These are phyloP conservation scores for Callosobruchus maculatus DNA, from an alignment of 2,888 invertebrate species.

Conservation along the genomic window DNA sequence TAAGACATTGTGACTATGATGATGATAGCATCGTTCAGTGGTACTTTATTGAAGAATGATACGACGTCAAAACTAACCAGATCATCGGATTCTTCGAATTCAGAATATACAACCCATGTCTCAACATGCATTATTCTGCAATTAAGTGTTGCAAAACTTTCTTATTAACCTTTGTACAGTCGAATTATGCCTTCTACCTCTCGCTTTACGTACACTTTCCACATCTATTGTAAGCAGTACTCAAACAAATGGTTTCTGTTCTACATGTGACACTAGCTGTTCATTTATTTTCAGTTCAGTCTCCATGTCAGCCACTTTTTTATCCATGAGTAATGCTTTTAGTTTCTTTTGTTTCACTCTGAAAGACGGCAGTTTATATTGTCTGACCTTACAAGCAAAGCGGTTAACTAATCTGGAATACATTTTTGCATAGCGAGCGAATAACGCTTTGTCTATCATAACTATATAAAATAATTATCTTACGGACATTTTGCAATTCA, in stretches of 20 bases:
- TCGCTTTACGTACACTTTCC: neutral
- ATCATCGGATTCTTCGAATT: too few species aligned
- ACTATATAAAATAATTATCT: neutral
- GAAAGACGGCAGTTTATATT: neutral
- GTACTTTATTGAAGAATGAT: too few species aligned
- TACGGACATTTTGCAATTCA: neutral
- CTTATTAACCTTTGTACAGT: too few species aligned
- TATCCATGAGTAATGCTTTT: neutral
- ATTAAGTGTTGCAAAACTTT: too few species aligned
- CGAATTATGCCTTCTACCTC: too few species aligned
- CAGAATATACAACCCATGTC: too few species aligned
- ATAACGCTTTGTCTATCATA: neutral
- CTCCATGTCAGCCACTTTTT: neutral
- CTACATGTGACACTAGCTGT: neutral
- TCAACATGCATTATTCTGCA: too few species aligned
- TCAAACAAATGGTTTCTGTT: neutral
- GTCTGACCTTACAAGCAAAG: neutral
- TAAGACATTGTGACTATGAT: too few species aligned
- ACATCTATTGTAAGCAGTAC: neutral
- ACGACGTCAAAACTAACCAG: too few species aligned
- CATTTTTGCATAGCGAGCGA: neutral
- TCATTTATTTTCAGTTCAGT: neutral
- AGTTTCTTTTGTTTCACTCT: neutral
- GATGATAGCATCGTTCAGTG: too few species aligned
- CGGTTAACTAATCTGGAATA: neutral